These are phyloP conservation scores for Corythoichthys intestinalis DNA, from an alignment of 2,113 vertebrate species.

Conservation along the genomic window DNA sequence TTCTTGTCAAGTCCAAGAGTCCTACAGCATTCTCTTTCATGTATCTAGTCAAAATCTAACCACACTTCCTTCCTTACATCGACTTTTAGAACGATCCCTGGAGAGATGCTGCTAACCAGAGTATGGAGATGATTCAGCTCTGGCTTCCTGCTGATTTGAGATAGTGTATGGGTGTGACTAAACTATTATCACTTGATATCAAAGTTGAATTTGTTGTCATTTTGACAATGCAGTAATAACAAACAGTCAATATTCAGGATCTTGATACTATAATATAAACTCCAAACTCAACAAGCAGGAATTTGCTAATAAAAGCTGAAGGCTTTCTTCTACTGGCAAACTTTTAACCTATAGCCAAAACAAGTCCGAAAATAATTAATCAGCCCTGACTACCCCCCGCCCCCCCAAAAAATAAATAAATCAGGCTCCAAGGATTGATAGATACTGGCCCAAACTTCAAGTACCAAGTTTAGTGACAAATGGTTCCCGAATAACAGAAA, in stretches of 20 bases:
- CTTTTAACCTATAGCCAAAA: too few relatives aligned
- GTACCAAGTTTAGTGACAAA: too few relatives aligned
- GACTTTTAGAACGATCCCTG: slow-evolving; percentile 17
- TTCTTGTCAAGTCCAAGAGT: slow-evolving; percentile 37
- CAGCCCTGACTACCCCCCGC: too few relatives aligned
- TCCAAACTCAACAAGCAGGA: too few relatives aligned
- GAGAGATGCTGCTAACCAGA: slow-evolving; percentile 21
- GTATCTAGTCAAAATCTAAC: slow-evolving; percentile 48
- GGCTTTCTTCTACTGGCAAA: too few relatives aligned
- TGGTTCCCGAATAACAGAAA: too few relatives aligned
- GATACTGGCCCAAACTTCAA: too few relatives aligned
- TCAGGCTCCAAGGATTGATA: too few relatives aligned
- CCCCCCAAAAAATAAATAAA: too few relatives aligned
- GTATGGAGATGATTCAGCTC: slow-evolving; percentile 18
- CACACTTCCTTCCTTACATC: neutral
- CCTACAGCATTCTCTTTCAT: slow-evolving; percentile 9
- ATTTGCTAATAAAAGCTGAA: too few relatives aligned
- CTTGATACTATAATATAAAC: too few relatives aligned
- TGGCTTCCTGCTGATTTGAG: slow-evolving; percentile 18
- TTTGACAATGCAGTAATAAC: neutral
- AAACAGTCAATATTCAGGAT: neutral
- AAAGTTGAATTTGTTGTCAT: neutral
- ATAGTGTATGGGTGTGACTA: slow-evolving; percentile 11
- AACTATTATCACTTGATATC: neutral
- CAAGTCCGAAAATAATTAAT: too few relatives aligned